These are phyloP conservation scores for Orycteropus afer DNA, from an alignment of 2,113 vertebrate species.

Conservation along the genomic window DNA sequence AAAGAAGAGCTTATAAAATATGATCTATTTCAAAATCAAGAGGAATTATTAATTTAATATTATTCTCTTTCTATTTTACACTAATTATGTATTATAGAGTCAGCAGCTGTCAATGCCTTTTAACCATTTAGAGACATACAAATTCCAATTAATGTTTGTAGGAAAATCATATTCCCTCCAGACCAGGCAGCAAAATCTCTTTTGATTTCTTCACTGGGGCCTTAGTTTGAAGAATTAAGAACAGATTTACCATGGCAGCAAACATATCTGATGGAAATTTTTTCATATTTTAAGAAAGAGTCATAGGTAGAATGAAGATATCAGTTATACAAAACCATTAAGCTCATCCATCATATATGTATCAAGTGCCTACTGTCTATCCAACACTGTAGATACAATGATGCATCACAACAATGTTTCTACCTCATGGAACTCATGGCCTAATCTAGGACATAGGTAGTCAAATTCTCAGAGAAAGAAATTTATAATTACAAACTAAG, in stretches of 20 bases:
- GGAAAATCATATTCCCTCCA: neutral
- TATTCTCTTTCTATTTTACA: neutral
- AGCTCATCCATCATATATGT: neutral
- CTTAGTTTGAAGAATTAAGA: neutral
- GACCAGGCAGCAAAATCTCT: neutral
- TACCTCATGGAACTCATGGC: neutral
- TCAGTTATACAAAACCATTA: neutral
- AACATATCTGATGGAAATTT: neutral
- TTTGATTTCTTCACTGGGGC: neutral
- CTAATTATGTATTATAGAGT: neutral
- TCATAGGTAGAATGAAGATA: neutral
- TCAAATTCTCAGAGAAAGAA: neutral
- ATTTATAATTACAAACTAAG: neutral
- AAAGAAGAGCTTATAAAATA: neutral
- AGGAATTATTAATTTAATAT: neutral
- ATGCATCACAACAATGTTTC: accelerated
- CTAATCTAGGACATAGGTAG: accelerated
- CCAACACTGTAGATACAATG: neutral
- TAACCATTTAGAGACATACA: neutral
- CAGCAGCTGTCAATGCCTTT: neutral
- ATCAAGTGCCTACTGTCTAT: neutral
- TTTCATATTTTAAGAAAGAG: neutral
- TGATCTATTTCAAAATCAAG: neutral
- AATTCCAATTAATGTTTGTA: constrained; percentile 7
- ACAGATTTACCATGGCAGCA: neutral